Conservation (phyloP, 2,113 vertebrate species). For the Spea multiplicata region DNA sequence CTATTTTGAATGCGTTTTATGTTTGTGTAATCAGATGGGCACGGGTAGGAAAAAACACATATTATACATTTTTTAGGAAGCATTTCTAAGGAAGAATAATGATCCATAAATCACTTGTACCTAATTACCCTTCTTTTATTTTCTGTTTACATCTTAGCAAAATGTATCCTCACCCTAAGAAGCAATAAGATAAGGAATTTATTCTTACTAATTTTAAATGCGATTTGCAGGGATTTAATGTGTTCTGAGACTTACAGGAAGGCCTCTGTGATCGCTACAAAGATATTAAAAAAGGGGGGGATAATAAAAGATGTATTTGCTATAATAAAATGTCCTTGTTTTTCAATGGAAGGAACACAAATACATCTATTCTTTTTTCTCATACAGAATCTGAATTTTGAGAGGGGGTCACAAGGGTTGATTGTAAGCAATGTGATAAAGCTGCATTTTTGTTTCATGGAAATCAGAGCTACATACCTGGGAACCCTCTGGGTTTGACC, state of each 20-base stretch:
- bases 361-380: too few species aligned
- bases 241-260: slow-evolving; percentile 24
- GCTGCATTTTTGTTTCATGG: too few species aligned
- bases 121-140: slow-evolving; percentile 22
- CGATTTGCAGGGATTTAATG: slow-evolving; percentile 30
- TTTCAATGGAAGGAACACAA: background rate
- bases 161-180: slow-evolving; percentile 5
- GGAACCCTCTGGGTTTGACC: background rate
- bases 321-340: slow-evolving; percentile 10
- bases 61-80: too few species aligned
- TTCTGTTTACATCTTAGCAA: slow-evolving; percentile 22
- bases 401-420: too few species aligned
- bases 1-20: slow-evolving; percentile 11
- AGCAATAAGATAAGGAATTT: slow-evolving; percentile 29
- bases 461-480: background rate
- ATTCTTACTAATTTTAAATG: slow-evolving; percentile 22
- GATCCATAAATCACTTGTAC: slow-evolving; percentile 3
- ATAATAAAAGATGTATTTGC: slow-evolving; percentile 23
- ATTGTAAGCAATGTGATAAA: too few species aligned
- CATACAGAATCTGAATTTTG: too few species aligned
- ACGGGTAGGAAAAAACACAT: background rate
- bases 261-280: slow-evolving; percentile 7
- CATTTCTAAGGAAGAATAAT: slow-evolving; percentile 37
- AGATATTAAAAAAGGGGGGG: slow-evolving; percentile 8
- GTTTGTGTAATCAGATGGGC: slow-evolving; percentile 16